Conservation (phyloP, 2,797 vertebrate species). For the Cyprinodon diabolis region DNA sequence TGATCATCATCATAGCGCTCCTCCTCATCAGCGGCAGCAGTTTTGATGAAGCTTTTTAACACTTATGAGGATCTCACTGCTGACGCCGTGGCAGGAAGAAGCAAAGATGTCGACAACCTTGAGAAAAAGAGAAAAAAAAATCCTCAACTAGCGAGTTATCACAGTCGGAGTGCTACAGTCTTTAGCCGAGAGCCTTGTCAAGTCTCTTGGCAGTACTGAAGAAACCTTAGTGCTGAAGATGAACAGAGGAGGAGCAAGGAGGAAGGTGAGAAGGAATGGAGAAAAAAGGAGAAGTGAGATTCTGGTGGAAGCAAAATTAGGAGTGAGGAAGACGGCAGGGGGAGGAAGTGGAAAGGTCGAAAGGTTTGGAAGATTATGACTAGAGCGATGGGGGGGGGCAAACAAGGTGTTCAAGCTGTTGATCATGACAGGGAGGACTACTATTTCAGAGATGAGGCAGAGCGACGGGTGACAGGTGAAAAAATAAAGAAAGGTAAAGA, state of each 20-base stretch:
- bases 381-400: slow-evolving; percentile 18
- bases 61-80: slow-evolving; percentile 68
- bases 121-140: slow-evolving; percentile 52
- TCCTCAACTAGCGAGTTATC: slow-evolving; percentile 54
- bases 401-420: slow-evolving; percentile 55
- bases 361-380: slow-evolving; percentile 42
- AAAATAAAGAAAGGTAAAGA: slow-evolving; percentile 31
- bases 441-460: slow-evolving; percentile 20
- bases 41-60: slow-evolving; percentile 68
- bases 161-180: slow-evolving; percentile 54
- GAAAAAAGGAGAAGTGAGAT: slow-evolving; percentile 19
- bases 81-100: slow-evolving; percentile 69
- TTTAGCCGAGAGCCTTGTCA: slow-evolving; percentile 69
- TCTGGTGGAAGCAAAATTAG: slow-evolving; percentile 21
- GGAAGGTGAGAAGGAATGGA: slow-evolving; percentile 36
- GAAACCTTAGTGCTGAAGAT: slow-evolving; percentile 59
- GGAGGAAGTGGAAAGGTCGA: slow-evolving; percentile 38
- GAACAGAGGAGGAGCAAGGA: slow-evolving; percentile 38
- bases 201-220: slow-evolving; percentile 66
- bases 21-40: slow-evolving; percentile 65
- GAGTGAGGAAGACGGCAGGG: slow-evolving; percentile 17
- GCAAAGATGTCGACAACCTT: slow-evolving; percentile 67
- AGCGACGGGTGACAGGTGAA: slow-evolving; percentile 51
- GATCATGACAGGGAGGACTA: slow-evolving; percentile 23
- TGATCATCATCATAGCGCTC: slow-evolving; percentile 63